Percentiles rank a stretch among this genome's conserved stretches.
Evolutionary conservation across 2,888 invertebrate species (phyloP).

Genomic region (Drosophila cracens): DNA sequence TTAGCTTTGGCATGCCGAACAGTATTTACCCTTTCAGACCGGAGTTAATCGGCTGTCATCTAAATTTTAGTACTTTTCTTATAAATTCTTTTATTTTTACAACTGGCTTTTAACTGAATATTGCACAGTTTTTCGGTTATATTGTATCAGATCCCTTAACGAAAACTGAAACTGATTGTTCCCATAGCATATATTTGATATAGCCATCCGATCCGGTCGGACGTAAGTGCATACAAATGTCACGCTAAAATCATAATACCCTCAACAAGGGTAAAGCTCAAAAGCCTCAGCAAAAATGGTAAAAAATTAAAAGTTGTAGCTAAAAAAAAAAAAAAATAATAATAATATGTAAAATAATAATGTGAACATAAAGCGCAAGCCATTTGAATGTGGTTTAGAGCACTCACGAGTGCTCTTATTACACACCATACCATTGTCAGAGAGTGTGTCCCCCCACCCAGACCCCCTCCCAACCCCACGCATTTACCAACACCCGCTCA

Average conservation of each 20-base stretch:
- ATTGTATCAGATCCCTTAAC: neutral
- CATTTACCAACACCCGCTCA: neutral
- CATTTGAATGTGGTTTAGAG: conserved; percentile 44
- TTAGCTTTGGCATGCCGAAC: neutral
- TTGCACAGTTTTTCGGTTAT: neutral
- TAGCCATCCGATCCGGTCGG: neutral
- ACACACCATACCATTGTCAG: conserved; percentile 28
- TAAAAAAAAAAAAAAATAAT: neutral
- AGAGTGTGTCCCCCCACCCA: neutral
- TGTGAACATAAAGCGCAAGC: conserved; percentile 37
- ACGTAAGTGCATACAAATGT: neutral
- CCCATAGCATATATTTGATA: neutral
- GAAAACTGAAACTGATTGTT: neutral
- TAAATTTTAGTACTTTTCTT: neutral
- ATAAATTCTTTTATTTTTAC: neutral
- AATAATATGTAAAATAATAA: conserved; percentile 26
- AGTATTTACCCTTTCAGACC: neutral
- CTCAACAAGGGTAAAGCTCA: neutral
- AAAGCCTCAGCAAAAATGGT: conserved; percentile 14
- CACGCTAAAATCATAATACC: neutral
- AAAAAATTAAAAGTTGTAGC: conserved; percentile 39
- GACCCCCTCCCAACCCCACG: too few relatives aligned
- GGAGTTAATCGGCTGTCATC: neutral
- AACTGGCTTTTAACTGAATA: neutral
- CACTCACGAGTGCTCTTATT: conserved; percentile 41